These are phyloP conservation scores for Mamestra brassicae DNA, from an alignment of 2,888 invertebrate genomes.

Conservation along the genomic window DNA sequence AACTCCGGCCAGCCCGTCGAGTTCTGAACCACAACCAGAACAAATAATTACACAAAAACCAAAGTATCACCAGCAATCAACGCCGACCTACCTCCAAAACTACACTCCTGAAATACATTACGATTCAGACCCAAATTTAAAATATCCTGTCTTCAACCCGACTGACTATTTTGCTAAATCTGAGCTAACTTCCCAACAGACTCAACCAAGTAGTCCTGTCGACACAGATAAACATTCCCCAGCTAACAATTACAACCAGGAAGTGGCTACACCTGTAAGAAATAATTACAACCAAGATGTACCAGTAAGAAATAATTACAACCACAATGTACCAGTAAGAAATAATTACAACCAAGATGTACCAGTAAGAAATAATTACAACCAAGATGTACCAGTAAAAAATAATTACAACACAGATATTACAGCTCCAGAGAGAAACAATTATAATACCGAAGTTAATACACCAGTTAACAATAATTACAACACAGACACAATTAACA, in stretches of 20 bases:
- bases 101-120: conserved; percentile 86
- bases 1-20: conserved; percentile 64
- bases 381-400: conserved; percentile 9
- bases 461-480: conserved; percentile 49
- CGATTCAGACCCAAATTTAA: conserved; percentile 77
- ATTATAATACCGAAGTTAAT: conserved; percentile 45
- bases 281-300: conserved; percentile 36
- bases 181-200: conserved; percentile 66
- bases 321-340: conserved; percentile 28
- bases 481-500: conserved; percentile 56
- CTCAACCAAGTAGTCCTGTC: conserved; percentile 62
- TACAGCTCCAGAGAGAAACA: conserved; percentile 27
- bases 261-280: conserved; percentile 6
- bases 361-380: conserved; percentile 20
- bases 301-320: conserved; percentile 26
- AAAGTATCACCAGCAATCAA: conserved; percentile 75
- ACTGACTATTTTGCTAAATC: conserved; percentile 77
- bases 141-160: conserved; percentile 77
- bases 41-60: conserved; percentile 77
- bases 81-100: conserved; percentile 81
- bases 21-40: conserved; percentile 69
- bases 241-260: conserved; percentile 33
- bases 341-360: conserved; percentile 32
- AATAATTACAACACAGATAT: conserved; percentile 8
- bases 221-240: conserved; percentile 52